These are phyloP conservation scores for Melitaea cinxia DNA, from an alignment of 1,140 invertebrate species.

Conservation along the genomic window DNA sequence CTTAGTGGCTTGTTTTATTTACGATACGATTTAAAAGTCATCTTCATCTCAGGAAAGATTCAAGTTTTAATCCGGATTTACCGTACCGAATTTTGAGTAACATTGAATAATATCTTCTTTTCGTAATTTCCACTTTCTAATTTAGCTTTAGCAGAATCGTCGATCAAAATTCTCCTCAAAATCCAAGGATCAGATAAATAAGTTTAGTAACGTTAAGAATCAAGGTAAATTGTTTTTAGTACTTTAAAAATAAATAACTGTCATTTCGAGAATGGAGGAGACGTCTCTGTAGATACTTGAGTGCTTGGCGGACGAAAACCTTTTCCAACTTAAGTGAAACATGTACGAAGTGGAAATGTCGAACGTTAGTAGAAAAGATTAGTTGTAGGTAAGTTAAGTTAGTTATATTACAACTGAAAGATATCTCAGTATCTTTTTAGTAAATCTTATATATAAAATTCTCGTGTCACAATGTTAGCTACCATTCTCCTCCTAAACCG, in stretches of 20 bases:
- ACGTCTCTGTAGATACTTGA: neutral
- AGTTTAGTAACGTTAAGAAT: neutral
- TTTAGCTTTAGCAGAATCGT: neutral
- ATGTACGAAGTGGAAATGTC: too few species aligned
- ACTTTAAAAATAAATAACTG: neutral
- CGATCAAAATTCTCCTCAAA: neutral
- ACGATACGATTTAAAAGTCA: conserved; percentile 37
- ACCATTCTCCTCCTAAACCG: too few species aligned
- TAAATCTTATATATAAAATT: too few species aligned
- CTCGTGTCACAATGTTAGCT: too few species aligned
- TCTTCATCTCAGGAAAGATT: conserved; percentile 36
- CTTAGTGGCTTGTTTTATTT: conserved; percentile 38
- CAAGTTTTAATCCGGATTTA: conserved; percentile 36
- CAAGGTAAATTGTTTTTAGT: neutral
- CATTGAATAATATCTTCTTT: conserved; percentile 29
- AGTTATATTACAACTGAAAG: too few species aligned
- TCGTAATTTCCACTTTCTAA: conserved; percentile 1
- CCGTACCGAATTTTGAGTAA: conserved; percentile 23
- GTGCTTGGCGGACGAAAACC: neutral
- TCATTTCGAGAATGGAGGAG: neutral
- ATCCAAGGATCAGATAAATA: neutral
- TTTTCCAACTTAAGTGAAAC: conserved; percentile 1
- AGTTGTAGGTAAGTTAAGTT: too few species aligned
- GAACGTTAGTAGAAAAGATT: too few species aligned
- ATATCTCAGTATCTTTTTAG: too few species aligned